Evolutionary conservation across 2,113 vertebrate genomes (phyloP).

Genomic region (Apteryx owenii): DNA sequence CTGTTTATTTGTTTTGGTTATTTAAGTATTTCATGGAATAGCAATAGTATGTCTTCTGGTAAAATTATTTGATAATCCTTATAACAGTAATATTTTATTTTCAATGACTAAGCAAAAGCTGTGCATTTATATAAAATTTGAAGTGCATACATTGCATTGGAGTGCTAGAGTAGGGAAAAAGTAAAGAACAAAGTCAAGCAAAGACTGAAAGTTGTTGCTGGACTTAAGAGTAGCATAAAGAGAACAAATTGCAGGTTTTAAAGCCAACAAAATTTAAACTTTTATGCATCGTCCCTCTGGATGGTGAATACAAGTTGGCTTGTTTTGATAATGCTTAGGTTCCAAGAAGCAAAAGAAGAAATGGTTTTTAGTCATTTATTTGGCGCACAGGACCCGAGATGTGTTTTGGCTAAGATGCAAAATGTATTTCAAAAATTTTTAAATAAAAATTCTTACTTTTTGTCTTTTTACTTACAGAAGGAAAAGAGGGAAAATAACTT

Average conservation of each 20-base stretch:
- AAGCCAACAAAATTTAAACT: slow-evolving; percentile 76
- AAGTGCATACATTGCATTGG: slow-evolving; percentile 10
- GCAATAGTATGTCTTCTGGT: not conserved
- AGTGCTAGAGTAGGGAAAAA: slow-evolving; percentile 45
- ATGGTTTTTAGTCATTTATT: not conserved
- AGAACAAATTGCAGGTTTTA: slow-evolving; percentile 49
- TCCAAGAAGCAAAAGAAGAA: slow-evolving; percentile 62
- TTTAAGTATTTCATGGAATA: not conserved
- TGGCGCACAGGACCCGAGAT: not conserved
- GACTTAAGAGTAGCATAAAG: slow-evolving; percentile 68
- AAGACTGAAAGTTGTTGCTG: slow-evolving; percentile 66
- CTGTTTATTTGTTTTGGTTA: not conserved
- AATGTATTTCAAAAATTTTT: not conserved
- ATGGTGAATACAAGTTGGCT: slow-evolving; percentile 71
- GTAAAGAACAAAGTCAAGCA: slow-evolving; percentile 45
- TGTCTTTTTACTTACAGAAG: slow-evolving; percentile 49
- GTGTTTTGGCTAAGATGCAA: not conserved
- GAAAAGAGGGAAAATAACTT: slow-evolving; percentile 36
- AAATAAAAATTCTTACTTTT: not conserved
- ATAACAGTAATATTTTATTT: slow-evolving; percentile 39
- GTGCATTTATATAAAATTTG: slow-evolving; percentile 17
- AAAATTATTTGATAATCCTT: slow-evolving; percentile 1
- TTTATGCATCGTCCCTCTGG: slow-evolving; percentile 69
- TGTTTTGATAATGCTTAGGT: slow-evolving; percentile 73
- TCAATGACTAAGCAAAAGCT: slow-evolving; percentile 14